phyloP scores from a whole-genome alignment of 1,140 invertebrate genomes.

The Brachionus angularis region DNA sequence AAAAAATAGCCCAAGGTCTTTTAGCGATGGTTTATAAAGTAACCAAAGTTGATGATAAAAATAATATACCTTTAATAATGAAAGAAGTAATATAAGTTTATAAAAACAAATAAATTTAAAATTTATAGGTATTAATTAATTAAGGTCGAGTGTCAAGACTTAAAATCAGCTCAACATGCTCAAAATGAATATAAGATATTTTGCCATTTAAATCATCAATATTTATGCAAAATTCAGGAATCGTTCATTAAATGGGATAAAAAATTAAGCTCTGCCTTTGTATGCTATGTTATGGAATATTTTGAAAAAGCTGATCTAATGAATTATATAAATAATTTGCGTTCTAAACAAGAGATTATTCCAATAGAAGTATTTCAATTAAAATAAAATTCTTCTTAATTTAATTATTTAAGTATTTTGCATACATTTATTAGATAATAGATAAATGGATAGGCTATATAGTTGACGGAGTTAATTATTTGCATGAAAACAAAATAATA shows the following conservation, averaged over 20 bases:
- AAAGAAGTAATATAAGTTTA: constrained; percentile 40
- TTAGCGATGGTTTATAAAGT: constrained; percentile 18
- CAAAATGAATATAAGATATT: constrained; percentile 27
- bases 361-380: not conserved
- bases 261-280: constrained; percentile 13
- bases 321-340: not conserved
- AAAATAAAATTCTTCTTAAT: not conserved
- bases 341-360: not conserved
- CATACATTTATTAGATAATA: not conserved
- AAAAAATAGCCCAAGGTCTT: not conserved
- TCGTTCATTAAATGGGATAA: constrained; percentile 35
- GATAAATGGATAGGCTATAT: constrained; percentile 38
- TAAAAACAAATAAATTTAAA: too few relatives aligned
- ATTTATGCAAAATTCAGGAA: constrained; percentile 19
- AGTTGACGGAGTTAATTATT: constrained; percentile 17
- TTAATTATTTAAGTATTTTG: too few relatives aligned
- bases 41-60: not conserved
- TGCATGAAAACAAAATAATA: constrained; percentile 23
- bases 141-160: constrained; percentile 23
- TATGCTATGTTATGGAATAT: constrained; percentile 31
- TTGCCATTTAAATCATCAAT: constrained; percentile 1
- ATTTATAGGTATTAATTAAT: too few relatives aligned
- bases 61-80: constrained; percentile 1
- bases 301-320: constrained; percentile 40
- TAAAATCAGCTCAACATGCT: constrained; percentile 15